Conservation (phyloP, 23 tunicate genomes). For the Ascidia mentula region DNA sequence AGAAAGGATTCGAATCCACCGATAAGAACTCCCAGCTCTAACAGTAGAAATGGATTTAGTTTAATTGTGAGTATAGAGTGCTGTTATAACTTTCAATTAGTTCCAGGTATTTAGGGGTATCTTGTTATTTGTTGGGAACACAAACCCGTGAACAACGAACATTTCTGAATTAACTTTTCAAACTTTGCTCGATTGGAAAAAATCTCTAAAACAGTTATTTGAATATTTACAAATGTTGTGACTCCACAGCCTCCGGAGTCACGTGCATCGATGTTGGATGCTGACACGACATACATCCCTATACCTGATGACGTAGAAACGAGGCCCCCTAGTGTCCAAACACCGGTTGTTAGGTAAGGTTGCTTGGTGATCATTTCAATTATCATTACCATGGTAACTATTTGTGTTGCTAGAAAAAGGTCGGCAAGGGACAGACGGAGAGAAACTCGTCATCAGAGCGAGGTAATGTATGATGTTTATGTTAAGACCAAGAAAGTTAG, state of each 20-base stretch:
- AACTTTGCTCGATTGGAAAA: too few species aligned
- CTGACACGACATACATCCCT: slow-evolving; percentile 80
- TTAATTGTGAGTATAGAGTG: slow-evolving; percentile 24
- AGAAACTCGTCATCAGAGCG: not conserved
- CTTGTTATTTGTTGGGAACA: too few species aligned
- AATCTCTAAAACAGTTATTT: not conserved
- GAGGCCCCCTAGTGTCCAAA: slow-evolving; percentile 3
- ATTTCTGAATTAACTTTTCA: too few species aligned
- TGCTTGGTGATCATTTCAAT: not conserved
- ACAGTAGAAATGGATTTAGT: slow-evolving; percentile 21
- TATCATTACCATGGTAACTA: not conserved
- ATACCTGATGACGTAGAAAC: slow-evolving; percentile 28
- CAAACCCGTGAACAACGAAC: too few species aligned
- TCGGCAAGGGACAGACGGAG: not conserved
- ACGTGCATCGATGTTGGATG: slow-evolving; percentile 65
- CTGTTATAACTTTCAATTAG: too few species aligned
- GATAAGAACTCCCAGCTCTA: slow-evolving; percentile 16
- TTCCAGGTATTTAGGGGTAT: too few species aligned
- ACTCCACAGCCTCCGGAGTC: slow-evolving; percentile 61
- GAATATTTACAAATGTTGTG: too few species aligned
- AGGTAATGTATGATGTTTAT: not conserved
- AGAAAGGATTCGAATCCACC: not conserved
- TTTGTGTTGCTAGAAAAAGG: not conserved
- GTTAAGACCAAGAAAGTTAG: not conserved
- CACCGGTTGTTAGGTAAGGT: not conserved